Conservation (phyloP, 2,113 vertebrate species). For the Misgurnus anguillicaudatus region DNA sequence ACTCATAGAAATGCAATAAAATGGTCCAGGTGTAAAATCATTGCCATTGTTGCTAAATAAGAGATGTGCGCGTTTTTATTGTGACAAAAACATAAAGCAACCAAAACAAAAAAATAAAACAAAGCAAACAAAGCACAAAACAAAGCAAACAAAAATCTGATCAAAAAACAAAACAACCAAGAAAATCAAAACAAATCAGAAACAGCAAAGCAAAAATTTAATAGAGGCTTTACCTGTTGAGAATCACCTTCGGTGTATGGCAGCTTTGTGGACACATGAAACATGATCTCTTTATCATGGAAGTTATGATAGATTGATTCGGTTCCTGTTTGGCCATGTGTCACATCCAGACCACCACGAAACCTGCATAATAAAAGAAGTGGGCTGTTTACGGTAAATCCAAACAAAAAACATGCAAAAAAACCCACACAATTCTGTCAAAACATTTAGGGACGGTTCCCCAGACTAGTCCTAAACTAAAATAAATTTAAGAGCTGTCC, state of each 20-base stretch:
- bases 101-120: neutral
- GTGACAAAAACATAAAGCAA: neutral
- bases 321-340: slow-evolving; percentile 92
- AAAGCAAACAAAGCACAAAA: neutral
- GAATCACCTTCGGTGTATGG: slow-evolving; percentile 94
- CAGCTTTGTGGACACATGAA: slow-evolving; percentile 96
- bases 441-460: too few relatives aligned
- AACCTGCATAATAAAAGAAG: slow-evolving; percentile 73
- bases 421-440: too few relatives aligned
- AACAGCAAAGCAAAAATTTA: neutral
- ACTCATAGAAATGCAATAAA: too few relatives aligned
- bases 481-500: too few relatives aligned
- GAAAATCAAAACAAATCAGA: neutral
- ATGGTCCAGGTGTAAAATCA: too few relatives aligned
- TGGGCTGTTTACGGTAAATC: neutral
- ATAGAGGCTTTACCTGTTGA: slow-evolving; percentile 82
- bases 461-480: too few relatives aligned
- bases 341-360: slow-evolving; percentile 91
- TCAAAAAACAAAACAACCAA: neutral
- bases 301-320: slow-evolving; percentile 92
- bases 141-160: neutral
- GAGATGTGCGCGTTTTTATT: too few relatives aligned
- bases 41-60: too few relatives aligned
- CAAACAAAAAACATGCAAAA: too few relatives aligned
- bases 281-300: slow-evolving; percentile 97